Base-by-base conservation (phyloP, 2,113 vertebrate genomes). In the Myrmecophaga tridactyla region DNA sequence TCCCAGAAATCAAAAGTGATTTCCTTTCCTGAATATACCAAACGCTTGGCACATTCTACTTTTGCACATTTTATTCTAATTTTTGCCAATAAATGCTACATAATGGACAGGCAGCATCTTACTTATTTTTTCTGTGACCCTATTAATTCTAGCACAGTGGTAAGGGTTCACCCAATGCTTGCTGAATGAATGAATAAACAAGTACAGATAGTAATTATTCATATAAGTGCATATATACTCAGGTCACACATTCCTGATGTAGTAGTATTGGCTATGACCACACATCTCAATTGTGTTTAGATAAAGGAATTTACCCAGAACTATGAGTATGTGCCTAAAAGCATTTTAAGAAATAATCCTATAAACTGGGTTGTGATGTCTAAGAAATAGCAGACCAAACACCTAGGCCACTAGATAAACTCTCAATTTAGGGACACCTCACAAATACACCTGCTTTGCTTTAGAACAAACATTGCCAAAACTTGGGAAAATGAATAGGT, bases 221-320 rank as follows among this genome's bases (percentile, higher is more conserved):
- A 87, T 51, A 95, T 29, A 69, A 90, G 87, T 36, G 87, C 94
- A 96, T 94, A 96, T 90, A 94, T 84, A 94, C 87, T 76, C 75
- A 14, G 87, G 90, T 81, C 80, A 96, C 70, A 94, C 76, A 96
- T 95, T 95, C 90, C 92, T 94, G 90, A 92, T 96, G 90, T 27
- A 86, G 90, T 84, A 87, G 86, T 87, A 94, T 92, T 96, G 95
- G 95, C 95, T 97, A 95, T 96, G 95, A 95, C 92, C 96, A 97
- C 94, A 94, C 81, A 96, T 94, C 90, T 96, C 94, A 94, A 95
- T 63, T 97, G 95, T 97, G 94, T 93, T 96, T 84, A 90, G 95
- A 95, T 90, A 96, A 97, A 96, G 92, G 94, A 93, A 92, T 96
- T 94, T 88, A 93, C 60, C 72, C 76, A 95, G 87, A 95, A 77